Percentiles rank a stretch among this genome's conserved stretches.
phyloP scores from a whole-genome alignment of 2,113 vertebrate genomes.

The Bufo gargarizans region DNA sequence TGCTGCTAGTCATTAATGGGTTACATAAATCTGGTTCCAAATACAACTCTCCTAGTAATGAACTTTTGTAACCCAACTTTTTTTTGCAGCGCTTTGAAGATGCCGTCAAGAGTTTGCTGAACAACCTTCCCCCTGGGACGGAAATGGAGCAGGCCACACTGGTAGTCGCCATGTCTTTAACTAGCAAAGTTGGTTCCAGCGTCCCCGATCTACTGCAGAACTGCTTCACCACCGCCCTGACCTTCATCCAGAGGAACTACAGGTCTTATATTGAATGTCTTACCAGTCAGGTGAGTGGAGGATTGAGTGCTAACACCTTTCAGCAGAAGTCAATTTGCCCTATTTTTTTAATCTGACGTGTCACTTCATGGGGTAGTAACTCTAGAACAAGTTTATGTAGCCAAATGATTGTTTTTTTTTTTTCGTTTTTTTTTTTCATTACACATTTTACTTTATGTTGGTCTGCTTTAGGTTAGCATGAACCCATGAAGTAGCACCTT shows the following conservation, averaged over 20 bases:
- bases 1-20: too few species aligned
- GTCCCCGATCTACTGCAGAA: constrained; percentile 71
- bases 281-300: constrained; percentile 62
- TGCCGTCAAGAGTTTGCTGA: constrained; percentile 66
- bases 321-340: too few species aligned
- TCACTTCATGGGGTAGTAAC: too few species aligned
- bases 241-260: constrained; percentile 68
- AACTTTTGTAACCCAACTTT: neutral
- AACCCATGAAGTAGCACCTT: too few species aligned
- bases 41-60: neutral
- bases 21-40: neutral
- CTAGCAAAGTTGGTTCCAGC: constrained; percentile 75
- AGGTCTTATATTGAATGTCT: constrained; percentile 64
- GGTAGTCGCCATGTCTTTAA: constrained; percentile 79
- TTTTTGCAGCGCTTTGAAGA: constrained; percentile 14
- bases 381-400: too few species aligned
- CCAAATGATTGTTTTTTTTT: too few species aligned
- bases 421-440: too few species aligned
- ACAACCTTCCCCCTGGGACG: constrained; percentile 62
- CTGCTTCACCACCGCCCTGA: constrained; percentile 70
- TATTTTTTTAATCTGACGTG: too few species aligned
- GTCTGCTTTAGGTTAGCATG: too few species aligned
- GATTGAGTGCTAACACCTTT: neutral
- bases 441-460: too few species aligned
- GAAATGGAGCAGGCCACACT: constrained; percentile 74